Percentiles rank a stretch among this genome's conserved stretches.
phyloP scores from a whole-genome alignment of 2,113 vertebrate genomes.

The Cettia cetti region DNA sequence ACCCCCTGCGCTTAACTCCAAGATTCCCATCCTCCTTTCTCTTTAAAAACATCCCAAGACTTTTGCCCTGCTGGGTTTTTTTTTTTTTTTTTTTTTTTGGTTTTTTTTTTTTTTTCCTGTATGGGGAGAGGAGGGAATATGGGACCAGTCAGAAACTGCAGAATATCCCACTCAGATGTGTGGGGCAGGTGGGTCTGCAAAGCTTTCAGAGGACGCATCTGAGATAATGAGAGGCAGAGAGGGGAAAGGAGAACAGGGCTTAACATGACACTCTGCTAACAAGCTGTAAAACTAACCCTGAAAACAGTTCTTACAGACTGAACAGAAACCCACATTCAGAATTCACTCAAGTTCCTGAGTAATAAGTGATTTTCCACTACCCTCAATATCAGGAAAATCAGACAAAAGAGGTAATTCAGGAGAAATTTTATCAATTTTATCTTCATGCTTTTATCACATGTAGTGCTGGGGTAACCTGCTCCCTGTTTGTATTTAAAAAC shows the following conservation, averaged over 20 bases:
- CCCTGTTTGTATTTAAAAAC: neutral
- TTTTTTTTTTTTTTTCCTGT: neutral
- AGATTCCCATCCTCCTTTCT: neutral
- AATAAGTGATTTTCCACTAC: neutral
- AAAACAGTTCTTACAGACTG: neutral
- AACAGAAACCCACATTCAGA: conserved; percentile 2
- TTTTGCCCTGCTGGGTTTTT: neutral
- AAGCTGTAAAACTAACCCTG: neutral
- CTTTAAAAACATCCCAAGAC: neutral
- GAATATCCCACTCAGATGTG: neutral
- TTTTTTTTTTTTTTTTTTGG: neutral
- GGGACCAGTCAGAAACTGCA: neutral
- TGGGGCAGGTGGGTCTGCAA: neutral
- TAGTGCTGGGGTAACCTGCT: neutral
- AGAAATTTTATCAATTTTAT: neutral
- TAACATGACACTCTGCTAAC: neutral
- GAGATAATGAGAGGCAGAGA: neutral
- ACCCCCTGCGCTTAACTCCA: neutral
- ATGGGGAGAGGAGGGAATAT: neutral
- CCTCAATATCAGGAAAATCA: neutral
- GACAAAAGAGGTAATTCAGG: neutral
- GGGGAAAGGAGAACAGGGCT: neutral
- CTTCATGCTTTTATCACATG: neutral
- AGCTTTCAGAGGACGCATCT: neutral
- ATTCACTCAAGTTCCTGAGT: neutral